phyloP scores from a whole-genome alignment of 2,113 vertebrate genomes.

The Cochlearius cochlearius region DNA sequence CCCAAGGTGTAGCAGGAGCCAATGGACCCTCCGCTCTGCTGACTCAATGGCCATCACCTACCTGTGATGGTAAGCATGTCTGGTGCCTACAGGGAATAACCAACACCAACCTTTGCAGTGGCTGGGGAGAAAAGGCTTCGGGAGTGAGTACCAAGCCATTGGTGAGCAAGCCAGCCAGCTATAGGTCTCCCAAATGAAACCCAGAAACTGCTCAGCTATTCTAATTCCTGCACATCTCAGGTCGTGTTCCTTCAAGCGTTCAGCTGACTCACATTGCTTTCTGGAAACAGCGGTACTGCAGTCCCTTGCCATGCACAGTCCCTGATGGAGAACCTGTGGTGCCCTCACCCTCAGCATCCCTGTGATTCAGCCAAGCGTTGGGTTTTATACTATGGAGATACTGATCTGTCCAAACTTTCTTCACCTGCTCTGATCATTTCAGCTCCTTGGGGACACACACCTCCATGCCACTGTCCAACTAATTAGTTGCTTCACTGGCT shows the following conservation, averaged over 20 bases:
- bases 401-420: slow-evolving; percentile 49
- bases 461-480: slow-evolving; percentile 71
- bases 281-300: background rate
- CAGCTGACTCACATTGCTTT: slow-evolving; percentile 36
- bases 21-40: background rate
- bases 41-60: background rate
- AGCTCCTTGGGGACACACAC: slow-evolving; percentile 66
- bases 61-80: background rate
- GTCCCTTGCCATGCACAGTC: fast-evolving
- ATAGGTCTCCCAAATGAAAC: background rate
- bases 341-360: background rate
- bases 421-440: slow-evolving; percentile 69
- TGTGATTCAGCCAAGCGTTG: slow-evolving; percentile 24
- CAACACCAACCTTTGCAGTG: fast-evolving
- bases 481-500: slow-evolving; percentile 77
- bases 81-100: background rate
- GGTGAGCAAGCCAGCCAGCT: background rate
- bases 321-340: background rate
- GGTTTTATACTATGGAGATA: slow-evolving; percentile 38
- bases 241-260: slow-evolving; percentile 41
- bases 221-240: background rate
- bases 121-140: background rate
- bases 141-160: background rate
- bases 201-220: slow-evolving; percentile 16
- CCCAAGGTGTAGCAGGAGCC: background rate